Percentiles rank a stretch among this genome's conserved stretches.
Evolutionary conservation across 2,888 invertebrate species (phyloP).

Genomic region (Rotaria magnacalcarata): DNA sequence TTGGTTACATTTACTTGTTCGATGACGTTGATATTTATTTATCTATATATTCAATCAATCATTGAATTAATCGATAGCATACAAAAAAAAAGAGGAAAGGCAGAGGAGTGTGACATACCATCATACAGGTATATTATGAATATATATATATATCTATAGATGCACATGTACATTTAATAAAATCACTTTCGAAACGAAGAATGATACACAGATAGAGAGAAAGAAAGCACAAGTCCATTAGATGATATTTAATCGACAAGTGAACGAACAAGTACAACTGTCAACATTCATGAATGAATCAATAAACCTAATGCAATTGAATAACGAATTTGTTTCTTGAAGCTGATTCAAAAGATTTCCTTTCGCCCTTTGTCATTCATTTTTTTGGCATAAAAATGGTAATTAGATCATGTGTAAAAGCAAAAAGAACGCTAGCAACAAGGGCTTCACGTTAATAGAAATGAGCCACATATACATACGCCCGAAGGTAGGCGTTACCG

Average conservation of each 20-base stretch:
- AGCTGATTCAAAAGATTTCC: background rate
- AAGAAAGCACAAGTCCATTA: background rate
- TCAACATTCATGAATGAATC: background rate
- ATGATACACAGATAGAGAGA: background rate
- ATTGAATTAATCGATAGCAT: constrained; percentile 22
- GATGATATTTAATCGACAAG: background rate
- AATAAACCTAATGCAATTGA: background rate
- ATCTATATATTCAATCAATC: constrained; percentile 21
- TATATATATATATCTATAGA: background rate
- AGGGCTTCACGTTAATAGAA: background rate
- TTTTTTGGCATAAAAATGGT: background rate
- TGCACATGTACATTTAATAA: background rate
- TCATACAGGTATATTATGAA: background rate
- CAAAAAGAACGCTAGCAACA: background rate
- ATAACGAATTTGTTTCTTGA: background rate
- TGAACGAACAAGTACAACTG: background rate
- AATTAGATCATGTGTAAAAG: background rate
- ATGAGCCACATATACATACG: background rate
- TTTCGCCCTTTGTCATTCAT: background rate
- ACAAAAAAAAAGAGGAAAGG: background rate
- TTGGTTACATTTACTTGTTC: background rate
- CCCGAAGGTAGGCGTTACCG: constrained; percentile 13
- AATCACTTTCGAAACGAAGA: constrained; percentile 16
- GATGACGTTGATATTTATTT: constrained; percentile 21
- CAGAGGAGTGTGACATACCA: background rate